phyloP scores from a whole-genome alignment of 1,140 invertebrate species.

The Drosophila azteca region DNA sequence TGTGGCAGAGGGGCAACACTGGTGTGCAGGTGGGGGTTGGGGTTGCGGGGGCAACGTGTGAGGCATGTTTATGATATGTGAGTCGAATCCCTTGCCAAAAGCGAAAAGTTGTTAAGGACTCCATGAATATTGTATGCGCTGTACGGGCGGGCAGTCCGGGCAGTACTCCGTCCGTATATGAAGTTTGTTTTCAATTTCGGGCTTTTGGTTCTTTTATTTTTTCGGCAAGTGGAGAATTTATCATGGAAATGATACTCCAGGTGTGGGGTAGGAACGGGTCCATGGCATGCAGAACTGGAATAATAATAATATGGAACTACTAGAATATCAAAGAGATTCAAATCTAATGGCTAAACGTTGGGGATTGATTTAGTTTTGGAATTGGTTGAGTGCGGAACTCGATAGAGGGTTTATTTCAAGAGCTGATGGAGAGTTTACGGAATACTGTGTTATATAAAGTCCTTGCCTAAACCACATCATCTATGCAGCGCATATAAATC shows the following conservation, averaged over 20 bases:
- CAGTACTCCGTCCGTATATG: neutral
- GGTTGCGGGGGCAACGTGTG: conserved; percentile 35
- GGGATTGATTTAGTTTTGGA: too few relatives aligned
- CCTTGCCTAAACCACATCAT: too few relatives aligned
- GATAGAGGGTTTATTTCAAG: too few relatives aligned
- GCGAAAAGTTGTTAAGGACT: conserved; percentile 48
- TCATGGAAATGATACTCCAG: conserved; percentile 1
- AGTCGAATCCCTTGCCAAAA: conserved; percentile 36
- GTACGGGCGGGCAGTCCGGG: neutral
- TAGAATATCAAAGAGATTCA: too few relatives aligned
- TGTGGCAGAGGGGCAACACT: neutral
- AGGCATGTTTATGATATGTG: conserved; percentile 56
- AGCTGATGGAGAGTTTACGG: too few relatives aligned
- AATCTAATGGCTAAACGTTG: too few relatives aligned
- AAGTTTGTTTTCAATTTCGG: conserved; percentile 30
- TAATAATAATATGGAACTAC: neutral
- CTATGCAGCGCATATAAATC: too few relatives aligned
- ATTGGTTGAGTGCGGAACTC: too few relatives aligned
- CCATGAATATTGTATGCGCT: conserved; percentile 40
- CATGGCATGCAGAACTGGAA: neutral
- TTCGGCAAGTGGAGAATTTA: conserved; percentile 2
- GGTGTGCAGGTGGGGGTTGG: neutral
- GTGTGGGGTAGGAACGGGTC: neutral
- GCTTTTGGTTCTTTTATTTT: conserved; percentile 6
- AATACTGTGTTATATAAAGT: too few relatives aligned